These are phyloP conservation scores for Drosophila bipectinata DNA, from an alignment of 1,140 invertebrate species.

Conservation along the genomic window DNA sequence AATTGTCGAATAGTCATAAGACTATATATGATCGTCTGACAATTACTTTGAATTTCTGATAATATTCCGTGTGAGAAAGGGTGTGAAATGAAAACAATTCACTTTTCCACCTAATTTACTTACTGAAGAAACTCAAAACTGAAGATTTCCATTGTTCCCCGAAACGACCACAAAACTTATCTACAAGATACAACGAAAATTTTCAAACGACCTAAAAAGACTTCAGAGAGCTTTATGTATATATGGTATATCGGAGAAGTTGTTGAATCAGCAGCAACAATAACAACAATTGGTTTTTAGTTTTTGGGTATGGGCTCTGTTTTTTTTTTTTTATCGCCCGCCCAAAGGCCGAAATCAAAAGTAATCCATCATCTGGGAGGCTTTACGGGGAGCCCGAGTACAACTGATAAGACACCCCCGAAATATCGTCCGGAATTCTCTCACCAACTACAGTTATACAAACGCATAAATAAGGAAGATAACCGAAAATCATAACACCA, in stretches of 20 bases:
- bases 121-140: background rate
- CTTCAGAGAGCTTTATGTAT: constrained; percentile 61
- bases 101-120: background rate
- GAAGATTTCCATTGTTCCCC: constrained; percentile 16
- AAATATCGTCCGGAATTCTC: constrained; percentile 23
- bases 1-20: background rate
- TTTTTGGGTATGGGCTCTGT: constrained; percentile 37
- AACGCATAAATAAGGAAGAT: constrained; percentile 62
- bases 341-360: constrained; percentile 76
- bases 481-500: constrained; percentile 52
- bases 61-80: background rate
- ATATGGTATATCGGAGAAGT: constrained; percentile 17
- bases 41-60: background rate
- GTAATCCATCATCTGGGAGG: constrained; percentile 79
- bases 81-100: constrained; percentile 28
- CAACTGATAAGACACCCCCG: constrained; percentile 59
- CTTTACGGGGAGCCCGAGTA: constrained; percentile 71
- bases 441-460: constrained; percentile 47
- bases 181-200: constrained; percentile 23
- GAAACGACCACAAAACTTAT: constrained; percentile 23
- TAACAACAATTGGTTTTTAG: constrained; percentile 60
- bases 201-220: constrained; percentile 58
- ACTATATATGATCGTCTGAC: background rate
- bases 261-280: constrained; percentile 40
- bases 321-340: constrained; percentile 66